phyloP scores from a whole-genome alignment of 2,888 invertebrate species.

The Tachystola acroxantha region DNA sequence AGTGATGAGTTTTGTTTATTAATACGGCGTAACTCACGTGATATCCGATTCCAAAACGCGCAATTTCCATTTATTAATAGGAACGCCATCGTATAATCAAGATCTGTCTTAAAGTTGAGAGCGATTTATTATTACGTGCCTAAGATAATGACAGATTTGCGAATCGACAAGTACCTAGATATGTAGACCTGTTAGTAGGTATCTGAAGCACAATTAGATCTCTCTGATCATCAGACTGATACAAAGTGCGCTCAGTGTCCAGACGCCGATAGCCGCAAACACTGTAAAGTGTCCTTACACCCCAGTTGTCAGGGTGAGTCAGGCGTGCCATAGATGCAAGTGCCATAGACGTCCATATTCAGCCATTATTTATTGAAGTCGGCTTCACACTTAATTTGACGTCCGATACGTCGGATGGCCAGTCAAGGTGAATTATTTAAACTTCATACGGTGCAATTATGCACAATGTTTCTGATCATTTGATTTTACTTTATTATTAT shows the following conservation, averaged over 20 bases:
- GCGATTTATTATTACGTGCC: too few relatives aligned
- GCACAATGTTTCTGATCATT: background rate
- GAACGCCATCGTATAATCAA: too few relatives aligned
- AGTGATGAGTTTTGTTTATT: too few relatives aligned
- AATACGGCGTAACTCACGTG: too few relatives aligned
- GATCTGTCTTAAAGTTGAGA: too few relatives aligned
- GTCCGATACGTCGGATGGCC: constrained; percentile 16
- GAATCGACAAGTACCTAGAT: too few relatives aligned
- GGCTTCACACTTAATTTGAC: constrained; percentile 31
- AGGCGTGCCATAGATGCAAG: background rate
- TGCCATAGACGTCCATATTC: constrained; percentile 9
- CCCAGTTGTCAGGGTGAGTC: constrained; percentile 9
- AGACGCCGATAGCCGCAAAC: constrained; percentile 21
- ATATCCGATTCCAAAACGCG: too few relatives aligned
- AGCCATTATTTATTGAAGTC: constrained; percentile 28
- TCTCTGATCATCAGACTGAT: constrained; percentile 6
- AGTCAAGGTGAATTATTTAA: constrained; percentile 1
- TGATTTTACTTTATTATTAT: too few relatives aligned
- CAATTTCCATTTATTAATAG: too few relatives aligned
- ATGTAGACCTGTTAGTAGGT: too few relatives aligned
- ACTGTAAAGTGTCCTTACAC: constrained; percentile 37
- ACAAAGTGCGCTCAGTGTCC: constrained; percentile 19
- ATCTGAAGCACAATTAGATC: constrained; percentile 1
- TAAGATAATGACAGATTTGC: too few relatives aligned
- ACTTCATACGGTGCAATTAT: background rate